These are phyloP conservation scores for Sciurus carolinensis DNA, from an alignment of 2,797 vertebrate species.

Conservation along the genomic window DNA sequence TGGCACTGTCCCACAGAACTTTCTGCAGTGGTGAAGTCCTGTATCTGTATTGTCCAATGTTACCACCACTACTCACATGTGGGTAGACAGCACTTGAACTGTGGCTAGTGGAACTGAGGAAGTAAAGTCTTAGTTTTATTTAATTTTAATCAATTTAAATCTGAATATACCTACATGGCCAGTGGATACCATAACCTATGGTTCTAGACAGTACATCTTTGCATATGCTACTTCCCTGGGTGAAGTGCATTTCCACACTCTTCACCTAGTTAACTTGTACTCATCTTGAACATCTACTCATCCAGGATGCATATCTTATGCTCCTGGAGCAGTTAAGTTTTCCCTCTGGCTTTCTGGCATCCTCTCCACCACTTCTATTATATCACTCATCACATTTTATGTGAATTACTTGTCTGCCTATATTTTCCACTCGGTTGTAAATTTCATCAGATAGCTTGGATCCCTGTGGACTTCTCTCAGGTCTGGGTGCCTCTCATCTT, in stretches of 20 bases:
- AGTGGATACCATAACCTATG: not conserved
- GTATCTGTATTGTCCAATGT: not conserved
- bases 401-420: not conserved
- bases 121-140: slow-evolving; percentile 36
- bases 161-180: not conserved
- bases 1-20: not conserved
- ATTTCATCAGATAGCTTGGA: not conserved
- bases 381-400: not conserved
- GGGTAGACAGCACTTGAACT: not conserved
- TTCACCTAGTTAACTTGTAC: slow-evolving; percentile 34
- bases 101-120: not conserved
- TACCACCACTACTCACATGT: not conserved
- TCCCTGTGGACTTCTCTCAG: not conserved
- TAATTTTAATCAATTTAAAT: slow-evolving; percentile 44
- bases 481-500: slow-evolving; percentile 31
- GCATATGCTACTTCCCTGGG: not conserved
- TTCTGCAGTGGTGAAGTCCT: slow-evolving; percentile 8
- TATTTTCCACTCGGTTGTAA: slow-evolving; percentile 12
- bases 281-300: not conserved
- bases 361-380: not conserved
- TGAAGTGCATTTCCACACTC: not conserved
- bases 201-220: slow-evolving; percentile 1
- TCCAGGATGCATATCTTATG: not conserved
- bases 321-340: not conserved
- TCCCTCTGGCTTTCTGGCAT: not conserved